Evolutionary conservation across 1,140 invertebrate genomes (phyloP), one percentile per base, ranked within the genome.

Genomic region (Lysiphlebus fabarum): DNA sequence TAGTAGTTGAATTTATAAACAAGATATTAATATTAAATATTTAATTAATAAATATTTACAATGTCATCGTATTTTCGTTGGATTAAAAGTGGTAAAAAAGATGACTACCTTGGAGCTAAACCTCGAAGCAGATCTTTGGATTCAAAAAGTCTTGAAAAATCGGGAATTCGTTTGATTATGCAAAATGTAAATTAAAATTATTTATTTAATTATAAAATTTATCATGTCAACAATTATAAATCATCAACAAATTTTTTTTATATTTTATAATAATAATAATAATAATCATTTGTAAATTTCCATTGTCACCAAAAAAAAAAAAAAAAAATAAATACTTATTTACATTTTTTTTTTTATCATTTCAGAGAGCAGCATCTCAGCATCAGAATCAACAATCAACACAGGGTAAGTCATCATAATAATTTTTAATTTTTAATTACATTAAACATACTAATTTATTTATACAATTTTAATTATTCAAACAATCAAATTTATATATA

Each of bases 121-220:
- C 86, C 86, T 4, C 82, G 90, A 42, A 91, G 89, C 72, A 81
- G 88, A 53, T 91, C 90, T 8, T 75, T 92, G 66, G 90, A 91
- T 76, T 85, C 90, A 5, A 84, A 87, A 61, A 83, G 87, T 6
- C 75, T 92, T 54, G 88, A 91, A 63, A 75, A 82, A 7, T 86
- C 86, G 48, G 90, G 89, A 11, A 83, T 91, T 55, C 81, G 84
- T 12, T 70, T 85, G n/a, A 78, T 82, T 41, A 47, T 88, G 5
- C 81, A 83, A 64, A 80, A 74, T 64, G 78, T 80, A 74, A 49
- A 57, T 69, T 59, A 56, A 45, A 51, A 8, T 49, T 56, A 37
- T 42, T 58, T 38, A 26, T n/a, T n/a, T n/a, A n/a, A n/a, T n/a
- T n/a, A n/a, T n/a, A n/a, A n/a, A n/a, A n/a, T n/a, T n/a, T n/a